Percentiles rank a stretch among this genome's conserved stretches.
These are phyloP conservation scores for Oreotragus oreotragus DNA, from an alignment of 2,113 vertebrate species.

Conservation along the genomic window DNA sequence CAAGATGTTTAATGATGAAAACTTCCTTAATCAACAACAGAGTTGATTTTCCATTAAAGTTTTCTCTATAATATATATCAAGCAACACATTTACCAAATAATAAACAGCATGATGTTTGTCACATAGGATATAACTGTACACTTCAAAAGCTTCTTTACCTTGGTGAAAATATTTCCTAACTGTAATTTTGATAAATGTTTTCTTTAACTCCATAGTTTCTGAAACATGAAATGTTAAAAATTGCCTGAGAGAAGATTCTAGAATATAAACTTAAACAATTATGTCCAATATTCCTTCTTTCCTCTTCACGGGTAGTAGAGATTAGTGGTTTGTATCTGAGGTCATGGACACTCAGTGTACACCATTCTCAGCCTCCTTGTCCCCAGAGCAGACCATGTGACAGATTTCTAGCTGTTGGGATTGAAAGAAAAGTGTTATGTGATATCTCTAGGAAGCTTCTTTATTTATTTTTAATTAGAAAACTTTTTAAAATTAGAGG, in stretches of 20 bases:
- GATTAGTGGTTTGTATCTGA: not conserved
- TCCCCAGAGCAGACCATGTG: not conserved
- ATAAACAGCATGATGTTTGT: not conserved
- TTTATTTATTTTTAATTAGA: not conserved
- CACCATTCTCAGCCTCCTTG: not conserved
- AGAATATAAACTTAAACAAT: not conserved
- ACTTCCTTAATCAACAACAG: not conserved
- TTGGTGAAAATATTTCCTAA: not conserved
- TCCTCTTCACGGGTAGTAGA: not conserved
- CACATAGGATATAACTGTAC: not conserved
- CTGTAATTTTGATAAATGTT: not conserved
- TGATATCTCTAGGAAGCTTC: not conserved
- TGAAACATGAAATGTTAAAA: constrained; percentile 5
- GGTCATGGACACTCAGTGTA: not conserved
- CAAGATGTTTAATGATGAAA: not conserved
- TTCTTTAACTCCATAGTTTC: not conserved
- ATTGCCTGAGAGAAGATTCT: not conserved
- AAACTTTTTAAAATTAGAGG: not conserved
- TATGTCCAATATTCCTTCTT: not conserved
- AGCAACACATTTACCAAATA: not conserved
- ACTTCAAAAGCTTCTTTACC: not conserved
- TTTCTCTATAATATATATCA: not conserved
- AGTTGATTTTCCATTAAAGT: not conserved
- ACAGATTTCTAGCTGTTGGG: not conserved
- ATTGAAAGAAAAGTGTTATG: not conserved